These are phyloP conservation scores for Ophion costatus DNA, from an alignment of 2,888 invertebrate species.

Conservation along the genomic window DNA sequence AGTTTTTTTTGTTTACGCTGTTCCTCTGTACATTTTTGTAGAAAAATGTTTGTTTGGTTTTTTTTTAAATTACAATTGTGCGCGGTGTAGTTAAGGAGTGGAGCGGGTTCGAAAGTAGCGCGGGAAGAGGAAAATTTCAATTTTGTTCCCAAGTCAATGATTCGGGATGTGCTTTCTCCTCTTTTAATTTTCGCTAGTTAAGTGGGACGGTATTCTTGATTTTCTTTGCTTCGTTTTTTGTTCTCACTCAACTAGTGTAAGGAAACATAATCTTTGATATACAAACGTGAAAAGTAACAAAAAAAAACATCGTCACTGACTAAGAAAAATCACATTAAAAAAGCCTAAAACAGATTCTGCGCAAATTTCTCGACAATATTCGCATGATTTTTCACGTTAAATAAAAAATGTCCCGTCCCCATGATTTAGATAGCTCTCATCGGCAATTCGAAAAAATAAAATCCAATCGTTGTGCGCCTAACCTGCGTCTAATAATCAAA, in stretches of 20 bases:
- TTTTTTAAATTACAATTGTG: not conserved
- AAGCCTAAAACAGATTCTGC: not conserved
- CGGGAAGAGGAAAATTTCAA: not conserved
- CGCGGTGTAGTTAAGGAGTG: not conserved
- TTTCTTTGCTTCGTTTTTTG: not conserved
- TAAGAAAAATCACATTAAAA: not conserved
- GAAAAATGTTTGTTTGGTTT: too few relatives aligned
- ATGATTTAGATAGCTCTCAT: too few relatives aligned
- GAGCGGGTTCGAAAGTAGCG: slow-evolving; percentile 8
- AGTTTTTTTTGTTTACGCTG: not conserved
- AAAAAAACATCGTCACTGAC: not conserved
- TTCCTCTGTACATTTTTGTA: not conserved
- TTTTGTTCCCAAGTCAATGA: not conserved
- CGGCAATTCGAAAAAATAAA: not conserved
- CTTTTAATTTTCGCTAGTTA: not conserved
- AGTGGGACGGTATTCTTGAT: not conserved
- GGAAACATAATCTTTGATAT: too few relatives aligned
- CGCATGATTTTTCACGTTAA: too few relatives aligned
- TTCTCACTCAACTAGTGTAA: not conserved
- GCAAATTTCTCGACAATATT: not conserved
- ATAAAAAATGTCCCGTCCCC: too few relatives aligned
- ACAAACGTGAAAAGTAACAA: not conserved
- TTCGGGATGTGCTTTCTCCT: not conserved
- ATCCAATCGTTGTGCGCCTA: not conserved
- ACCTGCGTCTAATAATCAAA: not conserved